Conservation (phyloP, 2,113 vertebrate genomes). For the Sceloporus tristichus region DNA sequence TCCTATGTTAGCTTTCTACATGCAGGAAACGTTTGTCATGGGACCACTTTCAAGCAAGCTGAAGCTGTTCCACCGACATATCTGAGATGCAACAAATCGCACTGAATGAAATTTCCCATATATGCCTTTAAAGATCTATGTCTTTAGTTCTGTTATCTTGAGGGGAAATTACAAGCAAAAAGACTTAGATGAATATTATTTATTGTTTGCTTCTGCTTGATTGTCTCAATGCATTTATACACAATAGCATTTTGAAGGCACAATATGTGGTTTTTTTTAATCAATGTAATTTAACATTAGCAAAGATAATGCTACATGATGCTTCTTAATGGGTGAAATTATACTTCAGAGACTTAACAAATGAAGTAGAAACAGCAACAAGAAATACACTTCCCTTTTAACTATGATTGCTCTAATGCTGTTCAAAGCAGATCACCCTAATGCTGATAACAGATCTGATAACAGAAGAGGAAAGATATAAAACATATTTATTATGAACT, state of each 20-base stretch:
- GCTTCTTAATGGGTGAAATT: constrained; percentile 64
- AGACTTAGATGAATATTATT: constrained; percentile 32
- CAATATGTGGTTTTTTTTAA: constrained; percentile 56
- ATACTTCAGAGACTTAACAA: constrained; percentile 43
- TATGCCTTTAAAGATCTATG: neutral
- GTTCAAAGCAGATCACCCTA: no score
- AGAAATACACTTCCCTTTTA: constrained; percentile 37
- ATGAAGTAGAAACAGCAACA: constrained; percentile 14
- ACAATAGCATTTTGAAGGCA: constrained; percentile 59
- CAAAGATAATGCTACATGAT: constrained; percentile 65
- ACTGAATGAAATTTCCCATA: neutral
- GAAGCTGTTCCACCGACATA: neutral
- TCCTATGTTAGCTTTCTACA: neutral
- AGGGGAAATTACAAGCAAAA: constrained; percentile 23
- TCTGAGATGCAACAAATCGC: neutral
- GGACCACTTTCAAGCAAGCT: neutral
- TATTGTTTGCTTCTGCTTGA: constrained; percentile 61
- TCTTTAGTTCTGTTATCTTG: constrained; percentile 8
- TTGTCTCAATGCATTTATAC: constrained; percentile 62
- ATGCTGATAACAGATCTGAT: constrained; percentile 30
- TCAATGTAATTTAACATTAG: constrained; percentile 66
- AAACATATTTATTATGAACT: constrained; percentile 31
- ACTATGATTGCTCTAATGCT: constrained; percentile 42
- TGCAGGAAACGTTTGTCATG: neutral
- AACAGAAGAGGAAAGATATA: neutral